These are phyloP conservation scores for Leuciscus idus DNA, from an alignment of 2,113 vertebrate genomes.

Conservation along the genomic window DNA sequence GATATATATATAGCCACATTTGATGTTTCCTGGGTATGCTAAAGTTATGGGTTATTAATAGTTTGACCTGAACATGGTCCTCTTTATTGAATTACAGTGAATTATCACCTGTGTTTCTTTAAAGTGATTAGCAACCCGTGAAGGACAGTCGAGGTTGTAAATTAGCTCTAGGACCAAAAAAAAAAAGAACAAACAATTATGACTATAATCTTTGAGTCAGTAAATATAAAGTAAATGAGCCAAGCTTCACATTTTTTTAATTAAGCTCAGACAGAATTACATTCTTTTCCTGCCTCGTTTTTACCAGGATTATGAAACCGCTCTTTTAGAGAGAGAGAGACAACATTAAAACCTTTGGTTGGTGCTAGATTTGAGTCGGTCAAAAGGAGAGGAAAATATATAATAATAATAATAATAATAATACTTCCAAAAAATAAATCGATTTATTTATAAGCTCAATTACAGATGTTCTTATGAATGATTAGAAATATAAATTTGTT, in stretches of 20 bases:
- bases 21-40: not conserved
- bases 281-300: not conserved
- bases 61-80: not conserved
- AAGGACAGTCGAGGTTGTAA: not conserved
- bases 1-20: not conserved
- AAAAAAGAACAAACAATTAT: not conserved
- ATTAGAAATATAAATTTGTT: not conserved
- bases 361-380: not conserved
- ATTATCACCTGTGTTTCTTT: not conserved
- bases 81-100: not conserved
- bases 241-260: not conserved
- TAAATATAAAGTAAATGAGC: slow-evolving; percentile 10
- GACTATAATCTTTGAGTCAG: not conserved
- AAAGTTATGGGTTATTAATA: not conserved
- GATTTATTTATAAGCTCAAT: not conserved
- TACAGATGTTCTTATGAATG: not conserved
- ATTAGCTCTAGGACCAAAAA: not conserved
- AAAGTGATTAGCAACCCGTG: not conserved
- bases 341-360: not conserved
- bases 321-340: not conserved
- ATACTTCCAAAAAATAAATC: not conserved
- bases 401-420: too few species aligned
- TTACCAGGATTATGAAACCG: not conserved
- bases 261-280: not conserved
- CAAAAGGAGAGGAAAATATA: not conserved